These are phyloP conservation scores for Ennomos erosarius DNA, from an alignment of 2,888 invertebrate species.

Conservation along the genomic window DNA sequence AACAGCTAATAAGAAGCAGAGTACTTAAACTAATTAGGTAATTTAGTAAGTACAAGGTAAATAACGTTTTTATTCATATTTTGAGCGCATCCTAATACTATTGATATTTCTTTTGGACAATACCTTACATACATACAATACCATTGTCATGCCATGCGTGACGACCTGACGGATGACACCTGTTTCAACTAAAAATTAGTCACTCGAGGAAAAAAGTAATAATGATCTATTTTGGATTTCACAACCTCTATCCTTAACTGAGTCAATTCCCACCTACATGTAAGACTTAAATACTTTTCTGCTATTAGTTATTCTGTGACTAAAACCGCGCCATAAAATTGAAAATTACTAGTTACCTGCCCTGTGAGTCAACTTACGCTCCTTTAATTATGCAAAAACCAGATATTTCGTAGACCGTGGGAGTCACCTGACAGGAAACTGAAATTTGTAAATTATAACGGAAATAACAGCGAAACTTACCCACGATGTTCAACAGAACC, in stretches of 20 bases:
- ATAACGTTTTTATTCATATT: no score
- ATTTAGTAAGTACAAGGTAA: no score
- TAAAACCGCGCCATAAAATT: slow-evolving; percentile 5
- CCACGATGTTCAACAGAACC: slow-evolving; percentile 28
- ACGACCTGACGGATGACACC: not conserved
- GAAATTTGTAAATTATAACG: slow-evolving; percentile 1
- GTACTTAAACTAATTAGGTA: no score
- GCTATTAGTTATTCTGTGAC: no score
- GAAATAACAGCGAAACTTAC: slow-evolving; percentile 5
- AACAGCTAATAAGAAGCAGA: no score
- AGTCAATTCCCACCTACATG: slow-evolving; percentile 10
- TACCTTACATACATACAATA: not conserved
- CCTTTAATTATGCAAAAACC: slow-evolving; percentile 23
- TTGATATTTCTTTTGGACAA: not conserved
- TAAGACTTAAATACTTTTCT: not conserved
- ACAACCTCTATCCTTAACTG: slow-evolving; percentile 6
- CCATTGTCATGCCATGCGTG: not conserved
- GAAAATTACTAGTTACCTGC: slow-evolving; percentile 9
- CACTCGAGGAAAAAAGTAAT: slow-evolving; percentile 15
- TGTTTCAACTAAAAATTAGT: slow-evolving; percentile 14
- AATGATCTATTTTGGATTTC: slow-evolving; percentile 2
- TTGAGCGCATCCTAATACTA: no score
- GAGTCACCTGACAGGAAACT: slow-evolving; percentile 26
- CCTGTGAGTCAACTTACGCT: slow-evolving; percentile 11
- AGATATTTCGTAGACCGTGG: slow-evolving; percentile 28